phyloP scores from a whole-genome alignment of 2,888 invertebrate genomes.

The Machimus atricapillus region DNA sequence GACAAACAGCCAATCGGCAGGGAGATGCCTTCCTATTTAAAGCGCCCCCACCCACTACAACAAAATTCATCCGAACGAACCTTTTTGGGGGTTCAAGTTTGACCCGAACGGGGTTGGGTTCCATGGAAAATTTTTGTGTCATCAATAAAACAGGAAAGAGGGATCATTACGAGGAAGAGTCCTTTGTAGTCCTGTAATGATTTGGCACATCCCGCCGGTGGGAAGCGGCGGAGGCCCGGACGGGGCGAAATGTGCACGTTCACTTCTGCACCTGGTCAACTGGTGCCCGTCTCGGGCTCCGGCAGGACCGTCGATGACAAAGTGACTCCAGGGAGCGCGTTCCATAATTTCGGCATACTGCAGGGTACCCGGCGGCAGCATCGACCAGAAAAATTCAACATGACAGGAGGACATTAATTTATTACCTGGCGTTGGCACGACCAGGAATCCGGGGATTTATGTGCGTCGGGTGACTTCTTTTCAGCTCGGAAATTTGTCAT shows the following conservation, averaged over 20 bases:
- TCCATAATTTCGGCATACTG: neutral
- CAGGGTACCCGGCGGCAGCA: neutral
- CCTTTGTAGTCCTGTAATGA: constrained; percentile 26
- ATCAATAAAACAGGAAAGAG: constrained; percentile 18
- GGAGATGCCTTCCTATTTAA: neutral
- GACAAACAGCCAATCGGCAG: neutral
- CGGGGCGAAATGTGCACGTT: constrained; percentile 25
- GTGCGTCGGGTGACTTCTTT: constrained; percentile 27
- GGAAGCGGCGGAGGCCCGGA: neutral
- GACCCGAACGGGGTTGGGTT: neutral
- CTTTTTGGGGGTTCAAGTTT: neutral
- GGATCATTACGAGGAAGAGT: constrained; percentile 17
- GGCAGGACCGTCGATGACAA: neutral
- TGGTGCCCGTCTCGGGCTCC: neutral
- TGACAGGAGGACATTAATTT: constrained; percentile 32
- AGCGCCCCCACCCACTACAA: neutral
- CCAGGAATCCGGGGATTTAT: constrained; percentile 15
- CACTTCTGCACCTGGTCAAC: constrained; percentile 32
- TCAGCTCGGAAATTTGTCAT: constrained; percentile 12
- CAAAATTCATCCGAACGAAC: neutral
- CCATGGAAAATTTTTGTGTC: constrained; percentile 16
- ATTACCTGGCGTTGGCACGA: constrained; percentile 6
- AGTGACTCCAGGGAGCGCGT: constrained; percentile 23
- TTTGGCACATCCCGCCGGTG: neutral
- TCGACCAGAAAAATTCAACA: neutral